A percentile compares a stretch with the other conserved stretches of the same genome.
phyloP scores from a whole-genome alignment of 2,888 invertebrate genomes.

The Bhutanitis thaidina region DNA sequence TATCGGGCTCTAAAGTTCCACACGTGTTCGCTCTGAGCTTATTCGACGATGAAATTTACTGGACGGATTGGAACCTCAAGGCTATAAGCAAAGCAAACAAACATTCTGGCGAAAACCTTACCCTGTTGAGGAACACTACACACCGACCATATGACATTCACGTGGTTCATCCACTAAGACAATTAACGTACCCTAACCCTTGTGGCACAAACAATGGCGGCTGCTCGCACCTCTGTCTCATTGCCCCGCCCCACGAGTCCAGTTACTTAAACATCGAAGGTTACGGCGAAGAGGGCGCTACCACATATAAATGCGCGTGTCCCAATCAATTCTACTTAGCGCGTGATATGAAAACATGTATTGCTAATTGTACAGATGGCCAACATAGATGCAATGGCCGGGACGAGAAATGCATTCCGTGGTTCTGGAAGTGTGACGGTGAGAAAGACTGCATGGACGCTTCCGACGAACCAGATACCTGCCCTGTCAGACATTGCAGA shows the following conservation, averaged over 20 bases:
- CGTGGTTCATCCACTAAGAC: conserved; percentile 93
- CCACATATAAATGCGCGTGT: conserved; percentile 92
- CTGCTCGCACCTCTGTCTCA: conserved; percentile 96
- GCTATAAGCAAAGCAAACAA: conserved; percentile 95
- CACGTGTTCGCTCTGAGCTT: conserved; percentile 97
- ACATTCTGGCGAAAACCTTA: conserved; percentile 89
- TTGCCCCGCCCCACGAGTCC: conserved; percentile 89
- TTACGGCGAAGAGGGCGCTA: conserved; percentile 89
- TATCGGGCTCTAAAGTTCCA: conserved; percentile 91
- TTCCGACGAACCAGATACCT: conserved; percentile 92
- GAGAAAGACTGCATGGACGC: conserved; percentile 96
- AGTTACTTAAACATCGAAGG: conserved; percentile 88
- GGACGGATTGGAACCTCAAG: conserved; percentile 99
- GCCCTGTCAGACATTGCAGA: conserved; percentile 91
- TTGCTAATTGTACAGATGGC: conserved; percentile 95
- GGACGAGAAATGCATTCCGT: conserved; percentile 81
- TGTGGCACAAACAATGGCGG: conserved; percentile 96
- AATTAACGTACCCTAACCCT: conserved; percentile 92
- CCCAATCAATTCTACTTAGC: conserved; percentile 95
- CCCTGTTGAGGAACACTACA: conserved; percentile 91
- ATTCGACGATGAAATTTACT: conserved; percentile 96
- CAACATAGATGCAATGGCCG: conserved; percentile 86
- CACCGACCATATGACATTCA: conserved; percentile 97
- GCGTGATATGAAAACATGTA: conserved; percentile 91
- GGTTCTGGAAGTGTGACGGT: conserved; percentile 88